Evolutionary conservation across 1,140 invertebrate genomes (phyloP).

Genomic region (Lysiphlebus fabarum): DNA sequence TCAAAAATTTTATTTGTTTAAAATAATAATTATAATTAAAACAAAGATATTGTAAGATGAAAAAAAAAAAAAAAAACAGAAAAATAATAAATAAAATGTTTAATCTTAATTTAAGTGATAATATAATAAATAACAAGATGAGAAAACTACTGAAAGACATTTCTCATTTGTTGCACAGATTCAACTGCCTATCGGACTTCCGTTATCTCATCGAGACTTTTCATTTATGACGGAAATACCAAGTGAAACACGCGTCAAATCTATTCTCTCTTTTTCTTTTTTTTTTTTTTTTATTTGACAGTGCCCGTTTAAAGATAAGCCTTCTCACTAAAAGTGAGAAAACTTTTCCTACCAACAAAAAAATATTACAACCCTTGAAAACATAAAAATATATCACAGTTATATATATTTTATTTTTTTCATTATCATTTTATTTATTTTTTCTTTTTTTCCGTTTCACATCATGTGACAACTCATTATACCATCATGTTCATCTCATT

Average conservation of each 20-base stretch:
- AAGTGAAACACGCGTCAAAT: constrained; percentile 43
- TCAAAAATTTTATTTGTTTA: no score
- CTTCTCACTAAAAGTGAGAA: constrained; percentile 1
- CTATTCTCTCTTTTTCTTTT: constrained; percentile 14
- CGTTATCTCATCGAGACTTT: constrained; percentile 43
- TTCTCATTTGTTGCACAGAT: constrained; percentile 47
- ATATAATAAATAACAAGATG: constrained; percentile 3
- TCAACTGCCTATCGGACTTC: constrained; percentile 42
- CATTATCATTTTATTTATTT: constrained; percentile 13
- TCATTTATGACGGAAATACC: constrained; percentile 29
- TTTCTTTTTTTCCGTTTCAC: constrained; percentile 19
- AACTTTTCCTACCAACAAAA: constrained; percentile 3
- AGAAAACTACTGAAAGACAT: constrained; percentile 38
- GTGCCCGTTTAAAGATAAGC: constrained; percentile 50
- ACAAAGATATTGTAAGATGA: no score
- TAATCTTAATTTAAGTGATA: constrained; percentile 21
- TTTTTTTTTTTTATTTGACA: constrained; percentile 50
- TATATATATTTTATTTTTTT: constrained; percentile 2
- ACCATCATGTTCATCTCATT: neutral
- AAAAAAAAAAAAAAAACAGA: no score
- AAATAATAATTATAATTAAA: no score
- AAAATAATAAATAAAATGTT: no score
- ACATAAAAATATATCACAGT: constrained; percentile 16
- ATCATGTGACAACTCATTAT: constrained; percentile 24
- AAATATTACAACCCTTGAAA: constrained; percentile 24